Base-by-base conservation (phyloP, 2,113 vertebrate genomes). In the Puma concolor region DNA sequence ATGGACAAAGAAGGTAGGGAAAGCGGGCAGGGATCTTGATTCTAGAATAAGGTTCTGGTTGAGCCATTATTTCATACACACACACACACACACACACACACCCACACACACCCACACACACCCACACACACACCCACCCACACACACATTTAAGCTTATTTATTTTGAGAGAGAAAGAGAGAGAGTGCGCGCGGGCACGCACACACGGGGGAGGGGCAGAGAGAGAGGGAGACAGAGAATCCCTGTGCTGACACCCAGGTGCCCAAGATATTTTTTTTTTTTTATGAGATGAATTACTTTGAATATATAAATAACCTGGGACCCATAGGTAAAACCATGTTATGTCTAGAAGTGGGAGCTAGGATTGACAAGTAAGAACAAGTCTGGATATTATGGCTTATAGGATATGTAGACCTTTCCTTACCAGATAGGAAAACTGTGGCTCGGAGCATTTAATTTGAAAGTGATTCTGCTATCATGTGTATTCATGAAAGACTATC, bases 31-130 rank as follows among this genome's bases (percentile, higher is more conserved):
- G n/a, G 3, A 41, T 92, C 48, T 95, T 96, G 52, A 93, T 90
- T 94, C 63, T 98, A 29, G 10, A 71, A 44, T 44, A 64, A 74
- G n/a, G 7, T 96, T 93, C 31, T 93, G 14, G 69, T 57, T 94
- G 38, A 97, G 31, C 44, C 25, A 21, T n/a, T 1, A 66, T 83
- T 94, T 44, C 44, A 44, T 44, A 44, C 8, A 0, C 8, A 44
- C 7, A 44, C 44, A 44, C 44, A 44, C 44, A 7, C 44, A 8
- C 44, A 7, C 41, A 7, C 41, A 44, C 41, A 7, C 41, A 1
- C 41, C 2, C 7, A 0, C 7, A 44, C 44, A 44, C 7, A 0
- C 7, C 8, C 44, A 44, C 44, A 7, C 41, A 44, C 8, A 0
- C 8, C 8, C 7, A 44, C 44, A 8, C 44, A 8, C 44, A 7